Evolutionary conservation across 2,888 invertebrate genomes (phyloP).

Genomic region (Ditylenchus weischeri): DNA sequence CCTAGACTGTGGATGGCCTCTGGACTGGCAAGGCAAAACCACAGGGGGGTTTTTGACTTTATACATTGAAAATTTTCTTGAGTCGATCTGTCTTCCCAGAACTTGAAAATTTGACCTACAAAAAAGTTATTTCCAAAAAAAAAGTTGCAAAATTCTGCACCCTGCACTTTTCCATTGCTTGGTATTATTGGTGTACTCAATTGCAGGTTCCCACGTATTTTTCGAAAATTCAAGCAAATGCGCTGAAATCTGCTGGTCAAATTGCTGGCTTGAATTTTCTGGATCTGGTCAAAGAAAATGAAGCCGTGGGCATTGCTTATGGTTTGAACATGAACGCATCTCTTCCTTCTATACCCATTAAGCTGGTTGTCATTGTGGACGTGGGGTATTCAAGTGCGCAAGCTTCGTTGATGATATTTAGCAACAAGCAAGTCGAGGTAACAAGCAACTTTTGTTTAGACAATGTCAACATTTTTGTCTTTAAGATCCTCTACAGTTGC

Average conservation of each 20-base stretch:
- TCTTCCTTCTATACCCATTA: slow-evolving; percentile 77
- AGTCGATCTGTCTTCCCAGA: no score
- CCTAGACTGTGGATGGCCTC: no score
- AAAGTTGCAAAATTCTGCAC: no score
- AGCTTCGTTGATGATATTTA: slow-evolving; percentile 83
- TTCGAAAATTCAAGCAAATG: slow-evolving; percentile 88
- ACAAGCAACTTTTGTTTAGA: no score
- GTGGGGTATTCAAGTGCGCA: slow-evolving; percentile 91
- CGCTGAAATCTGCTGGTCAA: slow-evolving; percentile 84
- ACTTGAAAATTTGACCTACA: no score
- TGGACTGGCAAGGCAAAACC: no score
- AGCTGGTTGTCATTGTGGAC: slow-evolving; percentile 92
- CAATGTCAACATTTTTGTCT: slow-evolving; percentile 3
- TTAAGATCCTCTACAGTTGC: slow-evolving; percentile 77
- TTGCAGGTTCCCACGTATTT: slow-evolving; percentile 78
- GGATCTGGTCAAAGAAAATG: slow-evolving; percentile 91
- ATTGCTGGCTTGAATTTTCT: slow-evolving; percentile 91
- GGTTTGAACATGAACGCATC: slow-evolving; percentile 82
- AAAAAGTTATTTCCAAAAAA: no score
- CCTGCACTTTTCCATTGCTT: no score
- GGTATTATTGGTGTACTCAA: no score
- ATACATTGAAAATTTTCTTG: no score
- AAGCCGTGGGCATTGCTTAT: slow-evolving; percentile 90
- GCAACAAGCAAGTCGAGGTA: slow-evolving; percentile 84
- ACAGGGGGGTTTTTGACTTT: no score